Conservation (phyloP, 2,888 invertebrate genomes). For the Mesoligia furuncula region DNA sequence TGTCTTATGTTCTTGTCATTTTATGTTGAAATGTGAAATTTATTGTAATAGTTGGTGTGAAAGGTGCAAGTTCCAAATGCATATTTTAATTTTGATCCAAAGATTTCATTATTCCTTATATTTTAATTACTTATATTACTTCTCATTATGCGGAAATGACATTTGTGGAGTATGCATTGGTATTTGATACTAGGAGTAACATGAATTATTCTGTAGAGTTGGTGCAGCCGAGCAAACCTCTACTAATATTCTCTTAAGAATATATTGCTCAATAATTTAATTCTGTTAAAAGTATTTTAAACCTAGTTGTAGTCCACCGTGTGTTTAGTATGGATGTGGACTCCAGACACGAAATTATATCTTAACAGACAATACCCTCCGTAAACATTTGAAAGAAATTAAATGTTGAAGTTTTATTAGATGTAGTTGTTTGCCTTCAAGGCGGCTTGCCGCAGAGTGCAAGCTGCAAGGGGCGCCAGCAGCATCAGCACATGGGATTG, state of each 20-base stretch:
- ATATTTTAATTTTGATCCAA: conserved; percentile 89
- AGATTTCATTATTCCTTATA: conserved; percentile 87
- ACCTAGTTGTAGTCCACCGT: conserved; percentile 86
- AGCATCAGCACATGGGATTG: conserved; percentile 78
- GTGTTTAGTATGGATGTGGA: conserved; percentile 85
- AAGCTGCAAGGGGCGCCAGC: conserved; percentile 82
- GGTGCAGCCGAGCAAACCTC: conserved; percentile 90
- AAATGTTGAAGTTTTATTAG: conserved; percentile 87
- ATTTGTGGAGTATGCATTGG: conserved; percentile 89
- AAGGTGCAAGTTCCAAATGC: conserved; percentile 88
- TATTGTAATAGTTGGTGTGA: conserved; percentile 84
- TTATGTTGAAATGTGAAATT: conserved; percentile 85
- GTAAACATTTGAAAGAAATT: conserved; percentile 82
- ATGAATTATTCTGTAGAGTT: conserved; percentile 87
- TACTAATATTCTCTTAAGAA: conserved; percentile 89
- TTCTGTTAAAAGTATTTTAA: conserved; percentile 89
- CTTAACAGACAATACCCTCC: conserved; percentile 90
- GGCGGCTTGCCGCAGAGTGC: conserved; percentile 81
- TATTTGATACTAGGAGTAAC: conserved; percentile 87
- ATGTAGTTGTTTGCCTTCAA: conserved; percentile 87
- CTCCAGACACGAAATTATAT: conserved; percentile 86
- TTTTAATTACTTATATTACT: conserved; percentile 77
- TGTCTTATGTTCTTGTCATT: conserved; percentile 85
- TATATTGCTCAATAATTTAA: conserved; percentile 90
- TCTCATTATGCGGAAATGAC: conserved; percentile 85